Base-by-base conservation (phyloP, 1,140 invertebrate species). In the Triops cancriformis region DNA sequence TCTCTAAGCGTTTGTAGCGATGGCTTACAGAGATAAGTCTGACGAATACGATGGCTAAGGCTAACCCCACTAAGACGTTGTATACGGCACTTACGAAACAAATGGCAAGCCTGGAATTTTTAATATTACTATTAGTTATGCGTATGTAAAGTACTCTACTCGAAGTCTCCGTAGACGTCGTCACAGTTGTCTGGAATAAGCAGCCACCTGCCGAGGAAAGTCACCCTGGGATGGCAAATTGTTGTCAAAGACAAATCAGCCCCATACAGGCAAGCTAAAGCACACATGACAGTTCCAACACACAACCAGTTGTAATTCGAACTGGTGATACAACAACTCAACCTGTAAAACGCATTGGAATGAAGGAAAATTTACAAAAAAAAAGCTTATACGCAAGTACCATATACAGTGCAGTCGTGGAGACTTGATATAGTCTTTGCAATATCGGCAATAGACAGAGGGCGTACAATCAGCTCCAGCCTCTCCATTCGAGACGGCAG, bases 41-140 rank as follows among this genome's bases (percentile, higher is more conserved):
- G 73, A 31, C 26, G 5, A 76, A 23, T 45, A 31, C 42, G 12
- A 41, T 75, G 28, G 26, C 28, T 72, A 78, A 74, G 1, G 77
- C 11, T 37, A 78, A 76, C 31, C 37, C 43, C 77, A 78, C 26
- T 31, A 76, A 23, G 26, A 79, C 41, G 26, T 77, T 72, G 26
- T 76, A 43, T 26, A 43, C 42, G 18, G 51, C 72, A 12, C 31
- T 73, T 37, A 74, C 23, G 28, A 45, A 75, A 27, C 26, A 43
- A 10, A 37, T 43, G 23, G 26, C 14, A 72, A 26, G 72, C 26
- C 37, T n/a, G n/a, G n/a, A n/a, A n/a, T n/a, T n/a, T n/a, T n/a
- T n/a, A n/a, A n/a, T n/a, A n/a, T n/a, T n/a, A n/a, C n/a, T n/a
- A n/a, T n/a, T n/a, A n/a, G n/a, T n/a, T n/a, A n/a, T n/a, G n/a